Conservation (phyloP, 2,113 vertebrate species). For the Cephalopterus ornatus region DNA sequence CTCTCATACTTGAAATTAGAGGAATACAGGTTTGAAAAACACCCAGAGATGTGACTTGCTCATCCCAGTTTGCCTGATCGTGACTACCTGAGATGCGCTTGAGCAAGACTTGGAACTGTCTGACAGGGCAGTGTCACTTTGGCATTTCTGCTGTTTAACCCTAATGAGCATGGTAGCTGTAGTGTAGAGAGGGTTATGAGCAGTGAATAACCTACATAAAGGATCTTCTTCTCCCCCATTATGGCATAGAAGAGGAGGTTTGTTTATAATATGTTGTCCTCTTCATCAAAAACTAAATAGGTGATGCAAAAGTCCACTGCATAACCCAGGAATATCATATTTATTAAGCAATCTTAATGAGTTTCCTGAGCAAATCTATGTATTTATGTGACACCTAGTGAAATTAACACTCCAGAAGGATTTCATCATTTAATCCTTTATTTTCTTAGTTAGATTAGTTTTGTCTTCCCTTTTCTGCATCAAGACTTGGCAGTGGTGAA, state of each 20-base stretch:
- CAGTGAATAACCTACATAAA: not conserved
- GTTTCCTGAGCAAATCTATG: not conserved
- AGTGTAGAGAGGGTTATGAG: not conserved
- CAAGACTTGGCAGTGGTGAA: not conserved
- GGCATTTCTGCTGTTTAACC: not conserved
- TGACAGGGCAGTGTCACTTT: not conserved
- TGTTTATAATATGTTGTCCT: accelerated
- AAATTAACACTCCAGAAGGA: not conserved
- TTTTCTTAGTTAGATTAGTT: not conserved
- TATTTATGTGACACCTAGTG: accelerated
- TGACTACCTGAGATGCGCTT: not conserved
- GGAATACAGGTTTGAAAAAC: not conserved
- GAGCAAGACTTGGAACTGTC: not conserved
- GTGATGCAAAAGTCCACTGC: not conserved
- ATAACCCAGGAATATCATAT: not conserved
- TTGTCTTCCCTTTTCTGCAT: not conserved
- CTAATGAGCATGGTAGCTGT: not conserved
- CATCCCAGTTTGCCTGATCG: not conserved
- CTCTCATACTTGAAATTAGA: not conserved
- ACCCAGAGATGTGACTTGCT: not conserved
- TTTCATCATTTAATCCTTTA: not conserved
- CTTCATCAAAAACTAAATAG: not conserved
- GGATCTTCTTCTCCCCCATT: not conserved
- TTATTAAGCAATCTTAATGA: not conserved
- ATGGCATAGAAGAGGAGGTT: not conserved